Evolutionary conservation across 1,140 invertebrate species (phyloP).

Genomic region (Physella acuta): DNA sequence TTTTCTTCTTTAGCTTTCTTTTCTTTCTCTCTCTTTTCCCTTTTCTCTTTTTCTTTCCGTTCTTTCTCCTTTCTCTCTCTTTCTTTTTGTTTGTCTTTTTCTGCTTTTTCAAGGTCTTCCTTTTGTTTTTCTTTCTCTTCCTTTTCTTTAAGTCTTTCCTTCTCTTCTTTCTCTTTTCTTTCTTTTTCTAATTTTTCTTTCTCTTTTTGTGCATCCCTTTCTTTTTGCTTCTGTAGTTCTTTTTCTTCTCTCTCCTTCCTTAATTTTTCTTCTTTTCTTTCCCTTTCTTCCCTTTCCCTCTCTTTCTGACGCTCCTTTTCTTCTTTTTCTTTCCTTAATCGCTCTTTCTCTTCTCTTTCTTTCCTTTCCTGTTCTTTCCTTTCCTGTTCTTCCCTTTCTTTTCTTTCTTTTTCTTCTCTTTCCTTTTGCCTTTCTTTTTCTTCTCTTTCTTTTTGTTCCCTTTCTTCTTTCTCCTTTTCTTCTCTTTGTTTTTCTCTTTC

Average conservation of each 20-base stretch:
- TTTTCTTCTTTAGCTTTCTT: not conserved
- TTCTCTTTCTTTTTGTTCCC: constrained; percentile 11
- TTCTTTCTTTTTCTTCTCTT: constrained; percentile 26
- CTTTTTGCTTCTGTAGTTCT: constrained; percentile 17
- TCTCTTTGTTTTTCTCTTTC: constrained; percentile 15
- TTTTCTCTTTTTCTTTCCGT: constrained; percentile 12
- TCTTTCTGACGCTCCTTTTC: constrained; percentile 25
- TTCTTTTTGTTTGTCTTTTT: constrained; percentile 32
- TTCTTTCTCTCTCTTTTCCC: constrained; percentile 6
- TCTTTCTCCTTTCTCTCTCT: constrained; percentile 17
- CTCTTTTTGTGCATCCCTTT: constrained; percentile 28
- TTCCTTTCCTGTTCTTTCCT: not conserved
- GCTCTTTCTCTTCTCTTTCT: constrained; percentile 22
- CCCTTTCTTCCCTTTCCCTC: constrained; percentile 24
- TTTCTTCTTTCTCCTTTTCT: constrained; percentile 21
- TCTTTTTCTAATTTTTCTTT: constrained; percentile 34
- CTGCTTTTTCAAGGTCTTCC: constrained; percentile 62
- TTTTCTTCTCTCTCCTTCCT: constrained; percentile 28
- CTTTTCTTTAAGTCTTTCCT: constrained; percentile 40
- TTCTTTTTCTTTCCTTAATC: constrained; percentile 23
- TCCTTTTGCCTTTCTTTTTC: constrained; percentile 26
- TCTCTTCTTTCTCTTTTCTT: constrained; percentile 30
- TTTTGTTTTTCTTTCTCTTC: constrained; percentile 55
- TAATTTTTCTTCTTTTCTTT: constrained; percentile 29
- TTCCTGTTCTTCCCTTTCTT: constrained; percentile 29